phyloP scores from a whole-genome alignment of 2,888 invertebrate species.

The Cryptocephalus moraei region DNA sequence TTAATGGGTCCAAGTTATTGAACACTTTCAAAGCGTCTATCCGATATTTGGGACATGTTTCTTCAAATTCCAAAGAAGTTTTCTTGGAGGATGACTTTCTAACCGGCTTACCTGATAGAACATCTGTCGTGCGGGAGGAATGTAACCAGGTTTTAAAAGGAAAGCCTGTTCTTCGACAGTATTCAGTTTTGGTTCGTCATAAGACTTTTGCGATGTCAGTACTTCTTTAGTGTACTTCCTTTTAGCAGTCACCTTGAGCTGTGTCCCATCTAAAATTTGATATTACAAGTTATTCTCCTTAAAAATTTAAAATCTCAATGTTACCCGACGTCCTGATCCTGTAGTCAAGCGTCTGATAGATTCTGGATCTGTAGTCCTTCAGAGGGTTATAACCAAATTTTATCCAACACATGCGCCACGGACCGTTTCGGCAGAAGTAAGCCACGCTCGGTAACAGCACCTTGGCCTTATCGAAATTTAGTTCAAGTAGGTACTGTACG shows the following conservation, averaged over 20 bases:
- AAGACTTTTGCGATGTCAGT: no score
- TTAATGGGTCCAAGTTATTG: no score
- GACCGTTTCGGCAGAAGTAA: constrained; percentile 80
- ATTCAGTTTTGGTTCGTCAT: background rate
- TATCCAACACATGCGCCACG: constrained; percentile 89
- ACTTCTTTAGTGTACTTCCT: background rate
- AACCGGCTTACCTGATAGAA: constrained; percentile 63
- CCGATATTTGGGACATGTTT: no score
- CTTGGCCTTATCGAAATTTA: constrained; percentile 55
- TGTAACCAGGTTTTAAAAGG: constrained; percentile 55
- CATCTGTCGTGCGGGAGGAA: constrained; percentile 78
- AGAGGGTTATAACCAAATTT: constrained; percentile 87
- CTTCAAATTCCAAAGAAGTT: no score
- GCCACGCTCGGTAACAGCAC: constrained; percentile 73
- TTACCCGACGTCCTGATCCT: constrained; percentile 31
- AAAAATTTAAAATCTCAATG: no score
- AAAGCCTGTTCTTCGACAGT: background rate
- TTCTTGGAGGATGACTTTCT: no score
- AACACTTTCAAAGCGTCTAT: no score
- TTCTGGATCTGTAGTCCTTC: constrained; percentile 62
- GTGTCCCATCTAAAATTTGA: background rate
- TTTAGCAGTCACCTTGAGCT: background rate
- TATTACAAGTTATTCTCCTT: no score
- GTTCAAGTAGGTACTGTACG: constrained; percentile 53
- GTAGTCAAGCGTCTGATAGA: constrained; percentile 85